phyloP scores from a whole-genome alignment of 2,888 invertebrate species.

The Phanerotoma sp. region DNA sequence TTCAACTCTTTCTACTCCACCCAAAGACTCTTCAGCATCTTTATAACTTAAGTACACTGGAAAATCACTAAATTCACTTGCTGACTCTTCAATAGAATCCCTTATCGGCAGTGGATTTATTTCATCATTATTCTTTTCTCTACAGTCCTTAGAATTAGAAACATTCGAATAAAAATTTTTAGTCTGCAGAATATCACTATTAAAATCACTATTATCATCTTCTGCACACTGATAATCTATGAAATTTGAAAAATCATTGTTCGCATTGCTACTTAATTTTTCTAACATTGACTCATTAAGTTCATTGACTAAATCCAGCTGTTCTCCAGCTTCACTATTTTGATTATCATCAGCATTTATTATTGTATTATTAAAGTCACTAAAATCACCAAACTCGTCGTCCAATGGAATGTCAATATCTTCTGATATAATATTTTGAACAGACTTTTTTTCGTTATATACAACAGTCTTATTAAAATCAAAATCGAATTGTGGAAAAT shows the following conservation, averaged over 20 bases:
- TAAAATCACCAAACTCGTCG: conserved; percentile 18
- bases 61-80: conserved; percentile 57
- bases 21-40: conserved; percentile 4
- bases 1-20: background rate
- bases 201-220: background rate
- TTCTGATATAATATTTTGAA: too few species aligned
- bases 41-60: conserved; percentile 45
- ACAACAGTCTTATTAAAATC: conserved; percentile 28
- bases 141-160: too few species aligned
- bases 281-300: conserved; percentile 7
- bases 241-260: conserved; percentile 32
- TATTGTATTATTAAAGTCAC: conserved; percentile 12
- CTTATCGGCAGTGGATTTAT: conserved; percentile 34
- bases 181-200: conserved; percentile 2
- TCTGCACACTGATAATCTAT: conserved; percentile 15
- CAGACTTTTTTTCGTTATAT: too few species aligned
- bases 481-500: conserved; percentile 36
- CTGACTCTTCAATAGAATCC: background rate
- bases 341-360: conserved; percentile 14
- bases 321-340: conserved; percentile 6
- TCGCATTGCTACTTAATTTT: conserved; percentile 6
- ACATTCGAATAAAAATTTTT: background rate
- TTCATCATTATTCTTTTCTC: background rate
- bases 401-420: conserved; percentile 6
- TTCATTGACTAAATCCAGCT: conserved; percentile 1